Evolutionary conservation across 1,140 invertebrate genomes (phyloP), one percentile per base, ranked within the genome.

Genomic region (Drosophila fuyamai): DNA sequence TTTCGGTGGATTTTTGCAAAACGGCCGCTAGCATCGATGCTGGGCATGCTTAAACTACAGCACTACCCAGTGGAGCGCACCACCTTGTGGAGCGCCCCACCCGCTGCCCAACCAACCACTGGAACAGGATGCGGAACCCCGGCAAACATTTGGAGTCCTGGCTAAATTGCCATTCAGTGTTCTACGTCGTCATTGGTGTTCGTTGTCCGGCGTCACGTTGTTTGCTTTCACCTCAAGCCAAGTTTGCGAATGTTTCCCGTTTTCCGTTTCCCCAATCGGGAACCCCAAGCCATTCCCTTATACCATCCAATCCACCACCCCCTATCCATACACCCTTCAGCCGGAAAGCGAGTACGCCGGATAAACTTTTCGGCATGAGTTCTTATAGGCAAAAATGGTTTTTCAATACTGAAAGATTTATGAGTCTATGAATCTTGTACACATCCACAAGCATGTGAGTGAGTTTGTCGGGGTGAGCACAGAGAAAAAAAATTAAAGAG

Each of bases 381-480:
- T 88, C 76, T 86, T 88, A 89, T 89, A 83, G 86, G 84, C 83
- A 88, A 88, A 88, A 88, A 80, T 88, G 84, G 83, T 89, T 89
- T 76, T 88, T 88, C 83, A 88, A 88, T 88, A 88, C 83, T 88
- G 79, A 83, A 88, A 88, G 83, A 88, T 88, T 88, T 88, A 88
- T 88, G 83, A 88, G 84, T 86, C 83, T 89, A 88, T 86, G 83
- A 86, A 86, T 86, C 83, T 83, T 88, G 76, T 74, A 89, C 79
- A 74, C 77, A 86, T 78, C 50, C 71, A 40, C 56, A 14, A 43
- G 61, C 58, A 32, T 63, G 53, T 51, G 40, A 56, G 68, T 54
- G 38, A 43, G 60, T 63, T 44, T 63, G 36, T 57, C 55, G 55
- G 60, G 8, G 36, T 13, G 16, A 14, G 16, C 23, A 63, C 60